Conservation (phyloP, 2,113 vertebrate species). For the Osmerus mordax region DNA sequence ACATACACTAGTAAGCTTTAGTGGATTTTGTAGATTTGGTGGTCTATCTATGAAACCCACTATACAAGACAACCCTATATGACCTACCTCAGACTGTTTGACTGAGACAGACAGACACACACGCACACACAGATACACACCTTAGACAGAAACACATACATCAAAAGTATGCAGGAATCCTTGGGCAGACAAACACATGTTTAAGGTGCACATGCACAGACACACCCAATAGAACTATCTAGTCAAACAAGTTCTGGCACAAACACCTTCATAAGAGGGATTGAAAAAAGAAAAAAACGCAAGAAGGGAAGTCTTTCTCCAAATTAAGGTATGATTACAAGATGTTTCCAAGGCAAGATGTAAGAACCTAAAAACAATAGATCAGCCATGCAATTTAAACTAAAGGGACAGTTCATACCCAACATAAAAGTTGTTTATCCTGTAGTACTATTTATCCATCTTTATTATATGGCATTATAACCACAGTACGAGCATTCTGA, state of each 20-base stretch:
- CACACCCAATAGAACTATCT: conserved; percentile 64
- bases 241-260: conserved; percentile 75
- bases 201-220: conserved; percentile 42
- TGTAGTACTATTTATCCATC: too few species aligned
- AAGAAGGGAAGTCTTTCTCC: not conserved
- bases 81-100: conserved; percentile 27
- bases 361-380: too few species aligned
- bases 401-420: too few species aligned
- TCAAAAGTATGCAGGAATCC: conserved; percentile 14
- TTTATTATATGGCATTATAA: too few species aligned
- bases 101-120: conserved; percentile 9
- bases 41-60: conserved; percentile 5
- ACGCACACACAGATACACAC: conserved; percentile 27
- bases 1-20: too few species aligned
- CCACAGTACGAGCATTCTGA: too few species aligned
- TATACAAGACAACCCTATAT: conserved; percentile 30
- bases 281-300: conserved; percentile 4
- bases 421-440: too few species aligned
- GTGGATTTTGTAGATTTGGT: too few species aligned
- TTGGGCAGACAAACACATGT: conserved; percentile 48
- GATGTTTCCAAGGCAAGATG: too few species aligned
- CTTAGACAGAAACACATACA: conserved; percentile 34
- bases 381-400: too few species aligned
- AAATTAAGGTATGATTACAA: not conserved
- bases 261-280: conserved; percentile 37